phyloP scores from a whole-genome alignment of 1,140 invertebrate genomes.

The Stegodyphus dumicola region DNA sequence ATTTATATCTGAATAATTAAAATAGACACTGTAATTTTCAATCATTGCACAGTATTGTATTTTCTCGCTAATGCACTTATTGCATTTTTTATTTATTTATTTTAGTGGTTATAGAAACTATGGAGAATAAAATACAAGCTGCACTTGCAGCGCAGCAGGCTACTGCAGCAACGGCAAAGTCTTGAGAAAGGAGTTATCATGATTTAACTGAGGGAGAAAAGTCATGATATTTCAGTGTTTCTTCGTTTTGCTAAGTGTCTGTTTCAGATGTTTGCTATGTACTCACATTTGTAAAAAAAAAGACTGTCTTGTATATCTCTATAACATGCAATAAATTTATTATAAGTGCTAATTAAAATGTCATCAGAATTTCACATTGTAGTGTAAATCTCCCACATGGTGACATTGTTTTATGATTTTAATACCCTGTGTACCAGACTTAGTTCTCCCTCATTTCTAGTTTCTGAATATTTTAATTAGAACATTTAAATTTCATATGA shows the following conservation, averaged over 20 bases:
- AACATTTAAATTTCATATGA: too few species aligned
- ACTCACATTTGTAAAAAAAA: slow-evolving; percentile 5
- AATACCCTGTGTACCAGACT: too few species aligned
- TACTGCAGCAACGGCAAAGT: slow-evolving; percentile 45
- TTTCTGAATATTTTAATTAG: too few species aligned
- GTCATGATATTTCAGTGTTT: neutral
- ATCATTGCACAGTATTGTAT: too few species aligned
- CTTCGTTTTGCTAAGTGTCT: neutral
- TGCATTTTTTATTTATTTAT: slow-evolving; percentile 54
- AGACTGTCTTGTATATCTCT: neutral
- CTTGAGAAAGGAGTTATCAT: slow-evolving; percentile 1
- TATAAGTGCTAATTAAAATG: neutral
- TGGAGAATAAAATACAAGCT: slow-evolving; percentile 70
- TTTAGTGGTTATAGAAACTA: slow-evolving; percentile 70
- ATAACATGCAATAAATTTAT: neutral
- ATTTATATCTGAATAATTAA: too few species aligned
- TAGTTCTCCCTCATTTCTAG: too few species aligned
- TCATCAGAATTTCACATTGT: too few species aligned
- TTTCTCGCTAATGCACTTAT: neutral
- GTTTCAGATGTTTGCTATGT: neutral
- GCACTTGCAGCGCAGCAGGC: slow-evolving; percentile 67
- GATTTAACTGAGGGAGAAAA: neutral
- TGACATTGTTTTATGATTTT: too few species aligned
- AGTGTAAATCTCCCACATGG: too few species aligned
- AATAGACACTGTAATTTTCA: too few species aligned